Conservation (phyloP, 2,888 invertebrate genomes). For the Eristalis pertinax region DNA sequence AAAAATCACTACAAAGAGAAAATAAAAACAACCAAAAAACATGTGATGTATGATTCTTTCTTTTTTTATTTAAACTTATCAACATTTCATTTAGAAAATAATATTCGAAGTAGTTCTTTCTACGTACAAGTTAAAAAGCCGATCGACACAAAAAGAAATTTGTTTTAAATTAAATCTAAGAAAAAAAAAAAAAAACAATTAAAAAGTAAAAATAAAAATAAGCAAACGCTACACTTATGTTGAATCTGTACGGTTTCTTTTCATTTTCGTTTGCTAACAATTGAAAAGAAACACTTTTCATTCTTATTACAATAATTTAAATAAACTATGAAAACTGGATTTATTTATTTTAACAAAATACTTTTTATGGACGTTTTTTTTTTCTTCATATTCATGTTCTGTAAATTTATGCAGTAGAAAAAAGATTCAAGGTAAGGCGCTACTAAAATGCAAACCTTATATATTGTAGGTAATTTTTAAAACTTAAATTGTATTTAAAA, state of each 20-base stretch:
- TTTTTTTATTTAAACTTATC: slow-evolving; percentile 61
- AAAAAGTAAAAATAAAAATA: slow-evolving; percentile 33
- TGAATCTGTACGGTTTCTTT: slow-evolving; percentile 33
- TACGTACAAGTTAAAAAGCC: slow-evolving; percentile 63
- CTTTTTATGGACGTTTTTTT: slow-evolving; percentile 66
- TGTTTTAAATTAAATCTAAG: slow-evolving; percentile 50
- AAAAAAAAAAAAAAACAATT: slow-evolving; percentile 27
- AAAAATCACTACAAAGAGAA: slow-evolving; percentile 20
- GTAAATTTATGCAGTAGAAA: slow-evolving; percentile 59
- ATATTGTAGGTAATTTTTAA: slow-evolving; percentile 24
- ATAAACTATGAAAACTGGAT: slow-evolving; percentile 65
- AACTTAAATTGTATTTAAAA: slow-evolving; percentile 56
- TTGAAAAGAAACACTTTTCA: slow-evolving; percentile 17
- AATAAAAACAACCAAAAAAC: slow-evolving; percentile 43
- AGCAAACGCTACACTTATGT: slow-evolving; percentile 55
- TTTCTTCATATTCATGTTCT: slow-evolving; percentile 30
- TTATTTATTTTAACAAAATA: slow-evolving; percentile 68
- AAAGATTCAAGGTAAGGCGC: slow-evolving; percentile 34
- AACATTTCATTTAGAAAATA: slow-evolving; percentile 65
- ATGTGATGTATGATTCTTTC: slow-evolving; percentile 41
- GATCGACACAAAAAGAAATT: slow-evolving; percentile 49
- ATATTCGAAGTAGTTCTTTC: slow-evolving; percentile 52
- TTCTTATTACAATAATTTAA: slow-evolving; percentile 41
- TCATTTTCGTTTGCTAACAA: slow-evolving; percentile 28
- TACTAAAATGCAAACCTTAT: slow-evolving; percentile 35